These are phyloP conservation scores for Naja naja DNA, from an alignment of 2,113 vertebrate genomes.

Conservation along the genomic window DNA sequence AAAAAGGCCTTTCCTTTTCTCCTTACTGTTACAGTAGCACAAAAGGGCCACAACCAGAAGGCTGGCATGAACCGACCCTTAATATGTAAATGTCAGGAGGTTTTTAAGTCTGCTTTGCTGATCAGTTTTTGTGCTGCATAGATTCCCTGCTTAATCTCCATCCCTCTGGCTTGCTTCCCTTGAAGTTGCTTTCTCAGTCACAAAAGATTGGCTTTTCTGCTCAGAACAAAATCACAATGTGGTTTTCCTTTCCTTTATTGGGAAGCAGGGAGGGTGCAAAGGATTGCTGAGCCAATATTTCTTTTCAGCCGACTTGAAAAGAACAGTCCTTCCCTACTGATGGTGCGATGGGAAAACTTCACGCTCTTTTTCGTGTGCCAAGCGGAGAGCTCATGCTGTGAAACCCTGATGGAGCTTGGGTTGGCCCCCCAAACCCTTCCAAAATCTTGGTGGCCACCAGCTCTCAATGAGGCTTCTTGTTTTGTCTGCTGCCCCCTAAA, in stretches of 20 bases:
- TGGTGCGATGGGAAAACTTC: constrained; percentile 55
- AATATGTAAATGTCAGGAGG: constrained; percentile 19
- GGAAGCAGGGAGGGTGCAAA: neutral
- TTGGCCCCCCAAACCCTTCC: constrained; percentile 48
- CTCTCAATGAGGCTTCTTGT: constrained; percentile 55
- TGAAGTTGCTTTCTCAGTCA: constrained; percentile 51
- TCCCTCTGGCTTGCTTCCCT: constrained; percentile 34
- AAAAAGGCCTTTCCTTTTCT: neutral
- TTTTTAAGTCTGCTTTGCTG: constrained; percentile 45
- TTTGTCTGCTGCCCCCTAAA: constrained; percentile 56
- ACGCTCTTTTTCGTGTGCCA: constrained; percentile 42
- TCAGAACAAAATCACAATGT: constrained; percentile 50
- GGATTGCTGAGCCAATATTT: constrained; percentile 37
- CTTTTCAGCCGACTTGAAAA: constrained; percentile 53
- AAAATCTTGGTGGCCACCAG: constrained; percentile 58
- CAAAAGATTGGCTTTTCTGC: constrained; percentile 45
- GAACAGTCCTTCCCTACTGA: constrained; percentile 42
- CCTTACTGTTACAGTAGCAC: neutral
- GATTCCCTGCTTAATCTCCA: neutral
- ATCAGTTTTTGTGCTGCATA: constrained; percentile 1
- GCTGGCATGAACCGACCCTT: neutral
- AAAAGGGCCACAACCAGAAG: neutral
- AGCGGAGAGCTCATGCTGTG: neutral
- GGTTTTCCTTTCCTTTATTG: neutral
- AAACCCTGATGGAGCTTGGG: constrained; percentile 1